Evolutionary conservation across 2,888 invertebrate species (phyloP).

Genomic region (Deilephila elpenor): DNA sequence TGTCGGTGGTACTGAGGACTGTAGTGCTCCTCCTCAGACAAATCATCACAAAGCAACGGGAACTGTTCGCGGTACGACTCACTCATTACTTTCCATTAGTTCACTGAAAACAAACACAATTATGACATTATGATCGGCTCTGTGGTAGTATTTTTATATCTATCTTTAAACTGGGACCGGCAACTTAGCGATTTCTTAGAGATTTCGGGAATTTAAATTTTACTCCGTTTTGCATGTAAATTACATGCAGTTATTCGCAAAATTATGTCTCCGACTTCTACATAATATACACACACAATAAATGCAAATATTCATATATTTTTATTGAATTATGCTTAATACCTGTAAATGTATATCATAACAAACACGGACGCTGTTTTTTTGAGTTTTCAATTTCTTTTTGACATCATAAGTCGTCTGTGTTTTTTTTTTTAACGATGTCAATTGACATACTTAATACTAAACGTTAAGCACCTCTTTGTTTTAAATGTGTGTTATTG

Average conservation of each 20-base stretch:
- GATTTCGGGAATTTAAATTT: neutral
- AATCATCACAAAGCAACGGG: conserved; percentile 69
- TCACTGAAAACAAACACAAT: conserved; percentile 32
- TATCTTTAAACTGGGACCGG: too few relatives aligned
- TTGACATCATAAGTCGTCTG: neutral
- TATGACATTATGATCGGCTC: too few relatives aligned
- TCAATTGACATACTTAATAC: too few relatives aligned
- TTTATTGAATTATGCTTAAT: neutral
- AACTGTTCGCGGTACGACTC: conserved; percentile 64
- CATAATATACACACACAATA: too few relatives aligned
- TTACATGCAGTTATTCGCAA: neutral
- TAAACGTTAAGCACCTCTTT: too few relatives aligned
- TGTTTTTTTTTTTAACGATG: neutral
- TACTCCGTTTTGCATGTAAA: too few relatives aligned
- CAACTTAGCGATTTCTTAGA: too few relatives aligned
- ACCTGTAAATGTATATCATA: conserved; percentile 1
- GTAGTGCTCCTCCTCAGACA: conserved; percentile 66
- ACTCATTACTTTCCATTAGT: conserved; percentile 72
- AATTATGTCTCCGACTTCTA: neutral
- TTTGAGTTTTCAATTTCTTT: neutral
- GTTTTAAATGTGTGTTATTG: too few relatives aligned
- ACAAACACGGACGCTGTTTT: neutral
- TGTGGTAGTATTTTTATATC: neutral
- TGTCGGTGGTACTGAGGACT: conserved; percentile 55
- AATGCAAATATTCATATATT: too few relatives aligned